phyloP scores from a whole-genome alignment of 2,888 invertebrate genomes.

The Punctoribates punctum region DNA sequence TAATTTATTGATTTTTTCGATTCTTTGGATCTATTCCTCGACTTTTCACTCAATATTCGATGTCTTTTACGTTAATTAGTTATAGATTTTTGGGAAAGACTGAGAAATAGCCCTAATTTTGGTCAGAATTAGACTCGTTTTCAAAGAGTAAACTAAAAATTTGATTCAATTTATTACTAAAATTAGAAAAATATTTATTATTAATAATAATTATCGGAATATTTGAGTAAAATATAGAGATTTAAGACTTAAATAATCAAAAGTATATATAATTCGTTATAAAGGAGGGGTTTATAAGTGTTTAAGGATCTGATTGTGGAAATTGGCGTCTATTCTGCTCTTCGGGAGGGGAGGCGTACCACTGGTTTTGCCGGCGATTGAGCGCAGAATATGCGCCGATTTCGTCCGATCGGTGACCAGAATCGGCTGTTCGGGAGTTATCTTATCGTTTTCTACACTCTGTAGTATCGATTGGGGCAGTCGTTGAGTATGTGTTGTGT shows the following conservation, averaged over 20 bases:
- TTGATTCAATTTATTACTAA: no score
- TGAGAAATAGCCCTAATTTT: no score
- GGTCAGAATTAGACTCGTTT: no score
- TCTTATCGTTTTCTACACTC: not conserved
- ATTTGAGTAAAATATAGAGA: not conserved
- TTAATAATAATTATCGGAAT: not conserved
- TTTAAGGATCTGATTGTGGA: not conserved
- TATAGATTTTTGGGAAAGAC: no score
- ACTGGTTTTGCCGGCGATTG: not conserved
- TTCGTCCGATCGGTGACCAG: not conserved
- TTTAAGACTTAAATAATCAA: no score
- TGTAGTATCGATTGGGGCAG: not conserved
- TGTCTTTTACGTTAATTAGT: no score
- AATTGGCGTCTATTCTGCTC: not conserved
- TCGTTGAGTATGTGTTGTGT: not conserved
- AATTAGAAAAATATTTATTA: no score
- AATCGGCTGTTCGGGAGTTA: slow-evolving; percentile 28
- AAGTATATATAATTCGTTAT: no score
- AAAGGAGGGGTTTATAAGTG: not conserved
- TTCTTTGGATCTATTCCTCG: no score
- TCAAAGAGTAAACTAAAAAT: no score
- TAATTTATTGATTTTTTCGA: no score
- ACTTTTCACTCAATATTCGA: no score
- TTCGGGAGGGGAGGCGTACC: not conserved
- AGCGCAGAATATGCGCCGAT: not conserved